Evolutionary conservation across 2,113 vertebrate species (phyloP), one percentile per base, ranked within the genome.

Genomic region (Gavialis gangeticus): DNA sequence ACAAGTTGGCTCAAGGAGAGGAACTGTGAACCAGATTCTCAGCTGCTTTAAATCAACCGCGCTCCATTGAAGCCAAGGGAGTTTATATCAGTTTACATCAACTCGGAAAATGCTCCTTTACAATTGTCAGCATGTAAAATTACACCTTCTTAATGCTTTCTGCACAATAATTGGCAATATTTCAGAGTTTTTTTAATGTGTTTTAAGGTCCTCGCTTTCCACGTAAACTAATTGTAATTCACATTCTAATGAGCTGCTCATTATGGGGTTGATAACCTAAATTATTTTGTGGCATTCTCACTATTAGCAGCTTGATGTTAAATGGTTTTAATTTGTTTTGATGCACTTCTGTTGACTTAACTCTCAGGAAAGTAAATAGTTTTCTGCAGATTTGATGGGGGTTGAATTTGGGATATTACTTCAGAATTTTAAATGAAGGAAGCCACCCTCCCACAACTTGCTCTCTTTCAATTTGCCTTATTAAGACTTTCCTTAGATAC

Each of bases 161-260:
- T 82, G 83, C 69, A 9, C 34, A 82, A 88, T 62, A 82, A 90
- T 62, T 34, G 69, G 91, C 57, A 91, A 89, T 94, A 92, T 91
- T 84, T 91, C 84, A 46, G 87, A 83, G 84, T 16, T 73, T 21
- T 46, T 94, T 91, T 83, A 63, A 69, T 82, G 56, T 18, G 94
- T 85, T 84, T 92, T 14, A 16, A 59, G 64, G 80, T 95, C 86
- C 85, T 91, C 66, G 64, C 90, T 64, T 92, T 62, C 58, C 89
- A 89, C 90, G 88, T 87, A 90, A 92, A 69, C 55, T 93, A 93
- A 95, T 94, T 92, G 85, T 94, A 94, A 92, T 93, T 96, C 94
- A 79, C 46, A 64, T 91, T 97, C 94, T 96, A 97, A 96, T 94
- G 93, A 96, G 85, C 62, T 93, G 62, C 85, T 91, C 88, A 84